Evolutionary conservation across 2,797 vertebrate genomes (phyloP).

Genomic region (Pagetopsis macropterus): DNA sequence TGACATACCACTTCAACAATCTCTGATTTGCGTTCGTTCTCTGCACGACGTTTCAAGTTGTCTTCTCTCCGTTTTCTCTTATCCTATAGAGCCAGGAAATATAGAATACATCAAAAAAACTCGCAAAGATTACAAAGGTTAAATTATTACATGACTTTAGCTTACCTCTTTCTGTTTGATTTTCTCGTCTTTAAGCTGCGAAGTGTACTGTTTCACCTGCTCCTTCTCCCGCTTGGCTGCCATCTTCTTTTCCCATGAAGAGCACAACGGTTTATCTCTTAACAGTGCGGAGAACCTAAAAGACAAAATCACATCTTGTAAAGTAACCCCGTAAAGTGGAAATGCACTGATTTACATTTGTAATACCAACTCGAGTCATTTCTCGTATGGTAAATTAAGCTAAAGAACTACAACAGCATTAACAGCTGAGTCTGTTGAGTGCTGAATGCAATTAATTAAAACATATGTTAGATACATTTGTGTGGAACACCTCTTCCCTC

Average conservation of each 20-base stretch:
- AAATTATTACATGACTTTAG: not conserved
- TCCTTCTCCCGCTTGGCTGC: slow-evolving; percentile 87
- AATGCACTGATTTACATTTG: not conserved
- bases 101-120: not conserved
- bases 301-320: not conserved
- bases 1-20: slow-evolving; percentile 94
- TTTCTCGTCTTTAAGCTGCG: slow-evolving; percentile 88
- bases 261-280: slow-evolving; percentile 87
- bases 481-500: not conserved
- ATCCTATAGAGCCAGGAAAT: slow-evolving; percentile 79
- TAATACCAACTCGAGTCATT: not conserved
- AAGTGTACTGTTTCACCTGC: slow-evolving; percentile 81
- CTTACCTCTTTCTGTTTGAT: slow-evolving; percentile 85
- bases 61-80: slow-evolving; percentile 90
- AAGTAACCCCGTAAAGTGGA: not conserved
- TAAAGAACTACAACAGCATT: not conserved
- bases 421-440: not conserved
- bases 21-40: slow-evolving; percentile 92
- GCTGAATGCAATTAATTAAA: no score
- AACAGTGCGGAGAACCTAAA: slow-evolving; percentile 91
- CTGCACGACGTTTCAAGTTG: slow-evolving; percentile 87
- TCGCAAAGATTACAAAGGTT: not conserved
- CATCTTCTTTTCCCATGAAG: slow-evolving; percentile 94
- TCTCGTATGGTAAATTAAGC: not conserved
- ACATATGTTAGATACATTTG: no score